phyloP scores from a whole-genome alignment of 2,113 vertebrate genomes.

The Acanthisitta chloris region DNA sequence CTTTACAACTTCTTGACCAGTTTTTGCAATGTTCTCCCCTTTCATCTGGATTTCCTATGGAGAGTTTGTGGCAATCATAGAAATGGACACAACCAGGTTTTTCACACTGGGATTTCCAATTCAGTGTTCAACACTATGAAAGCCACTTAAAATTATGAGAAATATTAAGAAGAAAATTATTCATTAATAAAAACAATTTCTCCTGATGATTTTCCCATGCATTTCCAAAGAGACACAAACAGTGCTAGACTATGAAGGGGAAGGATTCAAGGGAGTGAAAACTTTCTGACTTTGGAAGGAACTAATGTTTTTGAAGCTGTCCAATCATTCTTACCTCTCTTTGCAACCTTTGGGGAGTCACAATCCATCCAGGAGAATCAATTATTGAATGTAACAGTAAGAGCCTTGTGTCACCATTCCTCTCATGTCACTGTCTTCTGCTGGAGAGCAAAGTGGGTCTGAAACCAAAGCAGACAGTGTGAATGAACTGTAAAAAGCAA shows the following conservation, averaged over 20 bases:
- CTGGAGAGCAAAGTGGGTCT: neutral
- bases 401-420: neutral
- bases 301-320: neutral
- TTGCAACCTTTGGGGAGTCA: neutral
- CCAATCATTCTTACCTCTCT: conserved; percentile 19
- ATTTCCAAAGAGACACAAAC: neutral
- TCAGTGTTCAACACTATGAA: neutral
- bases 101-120: neutral
- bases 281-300: neutral
- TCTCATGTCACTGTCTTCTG: neutral
- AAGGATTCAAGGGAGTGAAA: neutral
- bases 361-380: neutral
- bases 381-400: neutral
- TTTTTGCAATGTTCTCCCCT: neutral
- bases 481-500: neutral
- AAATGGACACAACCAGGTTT: neutral
- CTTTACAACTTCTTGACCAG: neutral
- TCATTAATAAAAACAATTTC: neutral
- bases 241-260: neutral
- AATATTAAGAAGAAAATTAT: neutral
- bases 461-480: conserved; percentile 26
- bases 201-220: neutral
- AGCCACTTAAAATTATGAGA: neutral
- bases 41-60: neutral
- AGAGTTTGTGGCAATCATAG: neutral